Percentiles rank a stretch among this genome's conserved stretches.
phyloP scores from a whole-genome alignment of 1,140 invertebrate genomes.

The Papilio glaucus region DNA sequence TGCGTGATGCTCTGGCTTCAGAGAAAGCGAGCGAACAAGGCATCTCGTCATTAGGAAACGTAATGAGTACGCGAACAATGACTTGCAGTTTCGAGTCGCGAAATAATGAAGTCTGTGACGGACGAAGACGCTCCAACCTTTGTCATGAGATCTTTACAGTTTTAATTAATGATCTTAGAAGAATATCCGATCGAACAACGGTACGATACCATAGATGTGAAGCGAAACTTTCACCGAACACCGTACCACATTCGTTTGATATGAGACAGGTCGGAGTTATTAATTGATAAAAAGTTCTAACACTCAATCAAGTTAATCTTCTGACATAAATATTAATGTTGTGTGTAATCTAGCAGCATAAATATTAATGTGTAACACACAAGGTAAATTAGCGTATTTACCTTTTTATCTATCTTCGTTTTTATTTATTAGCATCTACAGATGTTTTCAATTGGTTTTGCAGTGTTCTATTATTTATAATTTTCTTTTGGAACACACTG shows the following conservation, averaged over 20 bases:
- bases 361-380: conserved; percentile 9
- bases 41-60: conserved; percentile 48
- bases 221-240: conserved; percentile 12
- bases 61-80: conserved; percentile 54
- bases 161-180: conserved; percentile 48
- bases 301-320: not conserved
- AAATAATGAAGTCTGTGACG: conserved; percentile 43
- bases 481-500: too few species aligned
- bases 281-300: not conserved
- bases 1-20: conserved; percentile 53
- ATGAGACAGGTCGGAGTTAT: not conserved
- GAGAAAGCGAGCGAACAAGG: conserved; percentile 62
- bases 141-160: conserved; percentile 43
- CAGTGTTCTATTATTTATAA: too few species aligned
- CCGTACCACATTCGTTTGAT: not conserved
- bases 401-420: not conserved
- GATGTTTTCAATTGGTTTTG: too few species aligned
- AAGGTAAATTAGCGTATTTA: conserved; percentile 2
- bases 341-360: not conserved
- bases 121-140: conserved; percentile 39
- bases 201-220: too few species aligned
- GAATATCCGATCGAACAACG: conserved; percentile 25
- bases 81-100: conserved; percentile 42
- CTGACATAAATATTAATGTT: not conserved
- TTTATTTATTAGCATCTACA: conserved; percentile 24